Base-by-base conservation (phyloP, 2,797 vertebrate genomes). In the Sandelia bainsii region DNA sequence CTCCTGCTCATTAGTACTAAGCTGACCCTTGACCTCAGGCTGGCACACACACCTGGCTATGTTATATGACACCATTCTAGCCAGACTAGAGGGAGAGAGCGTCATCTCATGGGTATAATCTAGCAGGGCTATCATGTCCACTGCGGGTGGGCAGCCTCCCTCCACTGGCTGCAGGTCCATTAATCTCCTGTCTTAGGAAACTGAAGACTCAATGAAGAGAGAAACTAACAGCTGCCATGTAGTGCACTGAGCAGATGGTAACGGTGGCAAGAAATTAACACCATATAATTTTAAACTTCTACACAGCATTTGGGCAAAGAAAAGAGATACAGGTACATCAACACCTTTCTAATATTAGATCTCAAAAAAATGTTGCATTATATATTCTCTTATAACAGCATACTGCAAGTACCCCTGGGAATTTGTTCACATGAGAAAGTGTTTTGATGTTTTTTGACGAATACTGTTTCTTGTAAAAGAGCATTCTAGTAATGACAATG, bases 211-310 rank as follows among this genome's bases (percentile, higher is more conserved):
- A 8, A 57, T 17, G 3, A 67, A 78, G 81, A 75, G 64, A 74
- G 62, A 81, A 51, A 72, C 77, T 48, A 86, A 82, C 91, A 94
- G 91, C 90, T 93, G 93, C 74, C 79, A 59, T 44, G 25, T 48
- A 77, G 75, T 57, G 63, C 82, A 77, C 77, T 54, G 63, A 91
- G 70, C 93, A 93, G 91, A 93, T 92, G 90, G 90, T 45, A 42
- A 69, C 17, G 66, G 80, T 86, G 75, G 80, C 69, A 74, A 77
- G 79, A 88, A 81, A 63, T 91, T 81, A 91, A 83, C 71, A 69
- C 77, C 8, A 42, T 82, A 84, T 85, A 77, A 77, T 88, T 83
- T 87, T 62, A 79, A 87, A 91, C 34, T 39, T 79, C 49, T 62
- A 64, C 69, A 52, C 62, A 16, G 74, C 69, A 53, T 83, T 82